phyloP scores from a whole-genome alignment of 1,140 invertebrate genomes.

The Zaprionus gabonicus region DNA sequence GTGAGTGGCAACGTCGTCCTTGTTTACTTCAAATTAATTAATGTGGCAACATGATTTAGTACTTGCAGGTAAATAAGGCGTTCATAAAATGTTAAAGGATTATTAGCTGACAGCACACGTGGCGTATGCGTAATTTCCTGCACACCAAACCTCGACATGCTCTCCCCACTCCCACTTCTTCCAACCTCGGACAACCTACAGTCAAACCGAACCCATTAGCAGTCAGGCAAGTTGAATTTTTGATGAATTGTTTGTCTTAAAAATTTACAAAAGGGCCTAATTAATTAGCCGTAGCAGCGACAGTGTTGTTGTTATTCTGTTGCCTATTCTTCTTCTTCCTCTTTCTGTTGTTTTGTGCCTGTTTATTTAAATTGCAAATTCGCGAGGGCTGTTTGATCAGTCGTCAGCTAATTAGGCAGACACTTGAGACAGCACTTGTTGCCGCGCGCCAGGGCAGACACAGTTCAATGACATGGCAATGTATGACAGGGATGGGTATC shows the following conservation, averaged over 20 bases:
- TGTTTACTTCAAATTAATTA: slow-evolving; percentile 80
- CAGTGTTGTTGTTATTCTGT: slow-evolving; percentile 16
- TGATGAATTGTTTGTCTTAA: slow-evolving; percentile 82
- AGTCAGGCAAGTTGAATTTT: slow-evolving; percentile 63
- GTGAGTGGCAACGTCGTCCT: slow-evolving; percentile 46
- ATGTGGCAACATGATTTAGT: slow-evolving; percentile 82
- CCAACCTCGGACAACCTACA: background rate
- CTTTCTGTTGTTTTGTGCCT: slow-evolving; percentile 31
- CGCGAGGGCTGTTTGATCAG: slow-evolving; percentile 61
- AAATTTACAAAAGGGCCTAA: slow-evolving; percentile 76
- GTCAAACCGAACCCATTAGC: slow-evolving; percentile 43
- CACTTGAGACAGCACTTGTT: slow-evolving; percentile 55
- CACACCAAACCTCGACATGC: background rate
- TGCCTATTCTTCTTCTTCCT: slow-evolving; percentile 19
- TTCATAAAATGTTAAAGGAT: slow-evolving; percentile 83
- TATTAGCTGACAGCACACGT: slow-evolving; percentile 81
- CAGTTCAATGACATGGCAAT: slow-evolving; percentile 40
- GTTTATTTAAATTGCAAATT: slow-evolving; percentile 55
- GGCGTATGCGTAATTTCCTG: slow-evolving; percentile 74
- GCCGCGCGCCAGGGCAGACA: slow-evolving; percentile 16
- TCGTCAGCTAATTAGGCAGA: slow-evolving; percentile 68
- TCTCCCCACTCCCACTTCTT: background rate
- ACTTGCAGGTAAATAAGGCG: slow-evolving; percentile 81
- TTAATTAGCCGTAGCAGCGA: slow-evolving; percentile 72
- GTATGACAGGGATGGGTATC: background rate